These are phyloP conservation scores for Hemicrepidius hirtus DNA, from an alignment of 2,888 invertebrate species.

Conservation along the genomic window DNA sequence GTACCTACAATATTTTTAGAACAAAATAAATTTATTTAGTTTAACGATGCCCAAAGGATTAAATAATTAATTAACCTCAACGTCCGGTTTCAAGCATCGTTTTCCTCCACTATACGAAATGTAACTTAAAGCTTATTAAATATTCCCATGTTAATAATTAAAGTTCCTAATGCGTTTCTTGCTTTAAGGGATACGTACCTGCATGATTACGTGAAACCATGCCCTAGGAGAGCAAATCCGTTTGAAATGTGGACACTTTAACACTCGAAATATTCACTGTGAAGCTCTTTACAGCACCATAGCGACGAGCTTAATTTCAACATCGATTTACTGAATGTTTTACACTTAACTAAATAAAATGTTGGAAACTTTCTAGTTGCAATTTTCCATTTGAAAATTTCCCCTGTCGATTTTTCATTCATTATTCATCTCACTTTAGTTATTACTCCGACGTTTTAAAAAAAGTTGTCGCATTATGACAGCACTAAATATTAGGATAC, in stretches of 20 bases:
- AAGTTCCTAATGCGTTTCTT: background rate
- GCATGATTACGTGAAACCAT: conserved; percentile 37
- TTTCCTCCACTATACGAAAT: too few species aligned
- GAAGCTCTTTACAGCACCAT: conserved; percentile 1
- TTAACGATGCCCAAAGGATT: background rate
- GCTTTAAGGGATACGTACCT: conserved; percentile 15
- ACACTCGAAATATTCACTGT: conserved; percentile 14
- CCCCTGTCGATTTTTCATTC: background rate
- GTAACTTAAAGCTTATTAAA: conserved; percentile 15
- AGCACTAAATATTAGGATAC: too few species aligned
- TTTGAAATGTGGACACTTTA: conserved; percentile 12
- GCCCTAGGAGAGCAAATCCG: conserved; percentile 24
- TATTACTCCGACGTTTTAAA: background rate
- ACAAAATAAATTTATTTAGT: background rate
- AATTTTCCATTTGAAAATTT: conserved; percentile 8
- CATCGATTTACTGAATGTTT: conserved; percentile 12
- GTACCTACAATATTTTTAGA: background rate
- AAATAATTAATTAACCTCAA: conserved; percentile 4
- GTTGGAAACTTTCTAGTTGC: background rate
- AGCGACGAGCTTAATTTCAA: background rate
- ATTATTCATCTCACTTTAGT: conserved; percentile 1
- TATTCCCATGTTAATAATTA: conserved; percentile 28
- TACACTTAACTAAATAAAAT: background rate
- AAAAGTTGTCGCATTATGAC: too few species aligned
- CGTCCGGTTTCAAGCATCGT: too few species aligned